Percentiles rank a stretch among this genome's conserved stretches.
phyloP scores from a whole-genome alignment of 2,113 vertebrate species.

The Psilopogon haemacephalus region DNA sequence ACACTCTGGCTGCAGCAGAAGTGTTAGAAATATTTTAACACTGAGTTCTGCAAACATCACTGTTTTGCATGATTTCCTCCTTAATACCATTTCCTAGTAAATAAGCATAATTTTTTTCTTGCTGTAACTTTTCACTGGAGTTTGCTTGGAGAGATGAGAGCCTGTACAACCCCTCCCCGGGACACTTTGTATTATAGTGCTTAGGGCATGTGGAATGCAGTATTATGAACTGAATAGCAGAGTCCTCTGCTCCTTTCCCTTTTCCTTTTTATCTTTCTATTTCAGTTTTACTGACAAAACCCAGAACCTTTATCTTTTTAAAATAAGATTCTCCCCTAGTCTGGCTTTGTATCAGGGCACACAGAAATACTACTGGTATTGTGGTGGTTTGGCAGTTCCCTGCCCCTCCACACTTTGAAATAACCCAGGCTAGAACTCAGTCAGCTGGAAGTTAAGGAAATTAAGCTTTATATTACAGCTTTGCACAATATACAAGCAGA shows the following conservation, averaged over 20 bases:
- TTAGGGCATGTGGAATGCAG: background rate
- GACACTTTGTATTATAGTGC: background rate
- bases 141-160: background rate
- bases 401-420: no score
- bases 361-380: background rate
- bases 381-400: no score
- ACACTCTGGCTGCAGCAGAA: background rate
- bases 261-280: background rate
- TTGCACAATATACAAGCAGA: no score
- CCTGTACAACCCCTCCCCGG: background rate
- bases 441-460: no score
- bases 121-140: background rate
- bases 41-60: background rate
- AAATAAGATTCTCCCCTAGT: no score
- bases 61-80: background rate
- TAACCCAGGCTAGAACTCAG: no score
- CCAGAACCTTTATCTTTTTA: no score
- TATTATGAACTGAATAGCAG: background rate
- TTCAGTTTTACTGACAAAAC: background rate
- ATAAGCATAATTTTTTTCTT: background rate
- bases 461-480: no score
- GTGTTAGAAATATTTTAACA: background rate
- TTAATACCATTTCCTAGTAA: background rate
- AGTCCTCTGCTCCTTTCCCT: background rate
- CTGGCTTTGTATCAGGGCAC: background rate